phyloP scores from a whole-genome alignment of 2,113 vertebrate genomes.

The Hippoglossus stenolepis region DNA sequence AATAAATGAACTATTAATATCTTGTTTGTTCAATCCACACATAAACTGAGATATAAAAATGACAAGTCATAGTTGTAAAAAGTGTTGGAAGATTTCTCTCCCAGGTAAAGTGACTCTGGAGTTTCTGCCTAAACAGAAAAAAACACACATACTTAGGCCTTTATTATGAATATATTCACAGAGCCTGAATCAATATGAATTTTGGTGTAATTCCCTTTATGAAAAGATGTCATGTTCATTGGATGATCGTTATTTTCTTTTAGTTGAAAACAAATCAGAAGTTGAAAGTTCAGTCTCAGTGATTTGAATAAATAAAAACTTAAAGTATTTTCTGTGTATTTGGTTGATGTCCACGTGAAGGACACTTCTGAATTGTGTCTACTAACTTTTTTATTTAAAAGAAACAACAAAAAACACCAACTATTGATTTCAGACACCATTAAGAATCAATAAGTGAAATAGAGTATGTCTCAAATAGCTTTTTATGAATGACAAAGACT shows the following conservation, averaged over 20 bases:
- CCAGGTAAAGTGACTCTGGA: no score
- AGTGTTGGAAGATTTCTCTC: no score
- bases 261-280: neutral
- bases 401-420: neutral
- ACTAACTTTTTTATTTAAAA: no score
- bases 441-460: slow-evolving; percentile 14
- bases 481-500: slow-evolving; percentile 1
- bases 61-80: no score
- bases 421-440: slow-evolving; percentile 21
- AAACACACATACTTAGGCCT: no score
- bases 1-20: no score
- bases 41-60: no score
- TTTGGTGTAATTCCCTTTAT: neutral
- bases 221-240: neutral
- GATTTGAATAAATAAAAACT: no score
- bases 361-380: neutral
- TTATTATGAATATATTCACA: no score
- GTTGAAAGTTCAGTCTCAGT: neutral
- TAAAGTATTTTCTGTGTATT: neutral
- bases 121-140: no score
- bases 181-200: neutral
- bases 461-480: neutral
- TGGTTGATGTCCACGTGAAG: slow-evolving; percentile 21
- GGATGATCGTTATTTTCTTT: neutral
- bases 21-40: no score